Percentiles rank a stretch among this genome's conserved stretches.
Evolutionary conservation across 2,888 invertebrate genomes (phyloP).

Genomic region (Lepas anatifera): DNA sequence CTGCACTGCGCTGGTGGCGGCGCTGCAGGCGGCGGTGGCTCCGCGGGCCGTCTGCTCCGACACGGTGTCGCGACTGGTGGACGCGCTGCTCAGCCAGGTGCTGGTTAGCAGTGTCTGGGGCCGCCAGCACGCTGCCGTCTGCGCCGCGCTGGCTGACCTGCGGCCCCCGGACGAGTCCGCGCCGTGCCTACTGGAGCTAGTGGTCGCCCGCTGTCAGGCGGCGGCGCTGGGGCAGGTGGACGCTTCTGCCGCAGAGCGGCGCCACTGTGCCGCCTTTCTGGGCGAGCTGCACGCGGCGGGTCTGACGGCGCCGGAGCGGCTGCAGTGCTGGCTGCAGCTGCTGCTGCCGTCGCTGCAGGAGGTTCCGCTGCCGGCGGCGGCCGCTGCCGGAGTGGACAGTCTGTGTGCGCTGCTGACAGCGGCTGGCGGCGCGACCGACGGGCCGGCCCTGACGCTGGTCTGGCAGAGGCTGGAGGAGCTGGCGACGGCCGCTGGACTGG

Average conservation of each 20-base stretch:
- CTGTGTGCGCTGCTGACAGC: conserved; percentile 1
- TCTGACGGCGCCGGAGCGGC: conserved; percentile 52
- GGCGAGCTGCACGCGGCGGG: conserved; percentile 37
- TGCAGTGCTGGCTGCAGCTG: conserved; percentile 32
- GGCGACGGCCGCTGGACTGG: neutral
- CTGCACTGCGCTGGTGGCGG: neutral
- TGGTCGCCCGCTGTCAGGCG: neutral
- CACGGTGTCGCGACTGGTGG: neutral
- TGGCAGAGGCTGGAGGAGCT: neutral
- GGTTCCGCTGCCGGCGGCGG: neutral
- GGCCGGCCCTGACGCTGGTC: neutral
- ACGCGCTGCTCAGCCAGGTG: neutral
- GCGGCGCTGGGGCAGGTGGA: neutral
- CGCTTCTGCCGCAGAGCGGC: neutral
- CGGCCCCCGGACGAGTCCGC: neutral
- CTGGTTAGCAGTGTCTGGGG: neutral
- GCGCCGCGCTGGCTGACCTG: neutral
- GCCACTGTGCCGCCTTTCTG: neutral
- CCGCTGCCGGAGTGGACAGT: neutral
- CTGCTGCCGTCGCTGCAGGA: neutral
- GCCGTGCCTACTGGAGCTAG: neutral
- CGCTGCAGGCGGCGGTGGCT: neutral
- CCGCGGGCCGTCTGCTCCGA: neutral
- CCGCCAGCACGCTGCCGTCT: neutral
- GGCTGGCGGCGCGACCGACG: neutral